These are phyloP conservation scores for Rotaria magnacalcarata DNA, from an alignment of 2,888 invertebrate species.

Conservation along the genomic window DNA sequence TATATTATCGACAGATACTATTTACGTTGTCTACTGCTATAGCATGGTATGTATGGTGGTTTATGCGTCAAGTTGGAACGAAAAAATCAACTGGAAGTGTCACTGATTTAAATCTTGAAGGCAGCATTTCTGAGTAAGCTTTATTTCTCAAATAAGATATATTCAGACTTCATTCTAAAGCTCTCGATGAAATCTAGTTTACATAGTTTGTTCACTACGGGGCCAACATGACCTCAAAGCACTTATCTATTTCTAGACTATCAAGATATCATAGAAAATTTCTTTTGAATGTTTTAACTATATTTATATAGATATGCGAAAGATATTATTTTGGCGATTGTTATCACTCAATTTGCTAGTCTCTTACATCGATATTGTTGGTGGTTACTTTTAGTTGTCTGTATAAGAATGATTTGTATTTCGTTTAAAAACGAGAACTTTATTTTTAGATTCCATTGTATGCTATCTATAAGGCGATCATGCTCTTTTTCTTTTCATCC, in stretches of 20 bases:
- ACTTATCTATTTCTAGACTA: too few relatives aligned
- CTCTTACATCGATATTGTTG: not conserved
- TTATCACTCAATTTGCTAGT: not conserved
- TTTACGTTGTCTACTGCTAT: not conserved
- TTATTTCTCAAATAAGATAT: not conserved
- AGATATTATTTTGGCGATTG: not conserved
- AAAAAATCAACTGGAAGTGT: not conserved
- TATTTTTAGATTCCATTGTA: not conserved
- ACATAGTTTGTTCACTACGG: too few relatives aligned
- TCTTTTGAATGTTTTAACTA: too few relatives aligned
- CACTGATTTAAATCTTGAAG: not conserved
- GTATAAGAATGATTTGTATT: not conserved
- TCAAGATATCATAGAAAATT: too few relatives aligned
- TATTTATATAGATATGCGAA: not conserved
- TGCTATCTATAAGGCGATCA: not conserved
- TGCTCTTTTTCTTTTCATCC: not conserved
- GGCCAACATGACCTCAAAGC: too few relatives aligned
- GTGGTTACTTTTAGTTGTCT: not conserved
- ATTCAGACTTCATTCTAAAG: too few relatives aligned
- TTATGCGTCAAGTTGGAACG: not conserved
- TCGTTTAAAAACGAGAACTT: not conserved
- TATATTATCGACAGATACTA: not conserved
- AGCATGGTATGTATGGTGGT: constrained; percentile 15
- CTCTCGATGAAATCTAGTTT: too few relatives aligned
- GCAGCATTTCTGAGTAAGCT: not conserved